These are phyloP conservation scores for Oreochromis grahami DNA, from an alignment of 2,797 vertebrate genomes.

Conservation along the genomic window DNA sequence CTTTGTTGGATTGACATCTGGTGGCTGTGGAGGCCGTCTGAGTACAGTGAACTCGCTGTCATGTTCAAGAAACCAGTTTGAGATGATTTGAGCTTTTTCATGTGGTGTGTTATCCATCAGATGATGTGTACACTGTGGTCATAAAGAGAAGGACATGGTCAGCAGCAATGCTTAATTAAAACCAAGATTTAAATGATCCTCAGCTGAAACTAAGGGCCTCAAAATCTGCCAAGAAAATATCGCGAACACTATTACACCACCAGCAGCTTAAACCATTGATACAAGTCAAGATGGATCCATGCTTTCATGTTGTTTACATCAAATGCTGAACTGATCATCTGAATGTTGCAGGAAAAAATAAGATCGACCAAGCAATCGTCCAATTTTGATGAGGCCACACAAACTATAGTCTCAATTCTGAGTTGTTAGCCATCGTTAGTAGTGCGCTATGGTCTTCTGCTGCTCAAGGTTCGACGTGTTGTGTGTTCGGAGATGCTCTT, in stretches of 20 bases:
- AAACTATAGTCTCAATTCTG: not conserved
- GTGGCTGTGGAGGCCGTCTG: not conserved
- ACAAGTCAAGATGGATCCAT: not conserved
- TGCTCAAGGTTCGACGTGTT: not conserved
- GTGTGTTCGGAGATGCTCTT: not conserved
- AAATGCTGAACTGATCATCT: not conserved
- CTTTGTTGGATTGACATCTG: not conserved
- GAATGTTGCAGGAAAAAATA: fast-evolving
- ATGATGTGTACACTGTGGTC: not conserved
- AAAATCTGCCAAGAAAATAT: not conserved
- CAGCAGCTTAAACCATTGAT: not conserved
- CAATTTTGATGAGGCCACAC: fast-evolving
- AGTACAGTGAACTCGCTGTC: not conserved
- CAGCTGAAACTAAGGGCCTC: not conserved
- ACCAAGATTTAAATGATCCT: not conserved
- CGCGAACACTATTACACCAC: not conserved
- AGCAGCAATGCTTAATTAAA: not conserved
- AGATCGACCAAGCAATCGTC: fast-evolving
- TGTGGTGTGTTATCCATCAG: not conserved
- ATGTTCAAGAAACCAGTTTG: not conserved
- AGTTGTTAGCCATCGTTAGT: not conserved
- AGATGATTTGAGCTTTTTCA: not conserved
- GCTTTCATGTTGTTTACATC: not conserved
- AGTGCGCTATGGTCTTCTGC: not conserved
- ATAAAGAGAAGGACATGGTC: not conserved